Conservation (phyloP, 2,888 invertebrate species). For the Agriotes lineatus region DNA sequence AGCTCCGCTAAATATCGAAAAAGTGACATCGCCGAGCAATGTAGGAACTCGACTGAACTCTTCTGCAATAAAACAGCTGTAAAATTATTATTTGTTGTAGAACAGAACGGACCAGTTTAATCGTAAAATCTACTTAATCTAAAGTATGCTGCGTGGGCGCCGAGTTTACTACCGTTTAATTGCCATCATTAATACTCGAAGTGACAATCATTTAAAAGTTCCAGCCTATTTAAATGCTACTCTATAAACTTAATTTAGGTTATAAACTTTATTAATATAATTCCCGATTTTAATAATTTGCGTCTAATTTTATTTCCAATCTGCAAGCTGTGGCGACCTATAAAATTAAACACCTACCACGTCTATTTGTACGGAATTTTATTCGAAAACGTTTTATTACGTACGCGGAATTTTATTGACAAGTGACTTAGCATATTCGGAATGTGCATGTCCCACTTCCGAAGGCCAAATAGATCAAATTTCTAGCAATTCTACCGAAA, state of each 20-base stretch:
- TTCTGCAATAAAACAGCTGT: slow-evolving; percentile 6
- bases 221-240: not conserved
- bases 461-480: slow-evolving; percentile 3
- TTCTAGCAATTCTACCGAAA: not conserved
- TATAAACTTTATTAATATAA: slow-evolving; percentile 6
- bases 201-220: slow-evolving; percentile 17
- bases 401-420: no score
- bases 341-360: no score
- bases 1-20: slow-evolving; percentile 2
- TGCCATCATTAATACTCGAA: slow-evolving; percentile 18
- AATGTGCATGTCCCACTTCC: not conserved
- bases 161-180: slow-evolving; percentile 30
- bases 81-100: slow-evolving; percentile 24
- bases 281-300: not conserved
- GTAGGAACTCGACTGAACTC: not conserved
- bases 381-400: no score
- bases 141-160: slow-evolving; percentile 21
- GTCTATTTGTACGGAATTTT: no score
- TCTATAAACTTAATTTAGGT: slow-evolving; percentile 13
- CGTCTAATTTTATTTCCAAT: not conserved
- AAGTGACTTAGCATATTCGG: no score
- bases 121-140: slow-evolving; percentile 31
- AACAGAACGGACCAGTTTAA: slow-evolving; percentile 27
- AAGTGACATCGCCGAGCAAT: not conserved
- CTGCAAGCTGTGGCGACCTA: no score